Evolutionary conservation across 2,888 invertebrate species (phyloP).

Genomic region (Erannis defoliaria): DNA sequence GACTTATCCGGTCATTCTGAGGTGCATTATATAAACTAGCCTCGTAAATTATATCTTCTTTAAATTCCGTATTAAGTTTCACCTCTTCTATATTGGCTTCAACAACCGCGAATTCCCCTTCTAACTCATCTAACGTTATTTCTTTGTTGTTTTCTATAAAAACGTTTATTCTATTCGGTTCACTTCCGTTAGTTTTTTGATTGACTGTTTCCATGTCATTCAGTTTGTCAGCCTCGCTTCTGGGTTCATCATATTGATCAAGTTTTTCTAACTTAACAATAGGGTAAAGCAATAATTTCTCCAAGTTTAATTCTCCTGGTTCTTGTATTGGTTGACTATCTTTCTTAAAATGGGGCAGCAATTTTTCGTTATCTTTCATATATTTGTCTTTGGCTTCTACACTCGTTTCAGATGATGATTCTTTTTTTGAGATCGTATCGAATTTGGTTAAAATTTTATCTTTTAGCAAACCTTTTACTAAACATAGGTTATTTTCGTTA

Average conservation of each 20-base stretch:
- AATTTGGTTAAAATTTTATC: background rate
- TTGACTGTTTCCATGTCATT: background rate
- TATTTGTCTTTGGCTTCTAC: background rate
- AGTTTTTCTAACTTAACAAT: background rate
- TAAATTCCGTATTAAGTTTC: background rate
- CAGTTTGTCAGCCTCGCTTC: background rate
- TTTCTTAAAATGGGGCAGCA: background rate
- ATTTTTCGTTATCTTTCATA: background rate
- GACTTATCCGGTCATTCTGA: no score
- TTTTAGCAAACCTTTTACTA: background rate
- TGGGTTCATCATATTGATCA: background rate
- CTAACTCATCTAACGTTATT: background rate
- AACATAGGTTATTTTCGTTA: background rate
- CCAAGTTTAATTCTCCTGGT: background rate
- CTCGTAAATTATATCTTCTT: background rate
- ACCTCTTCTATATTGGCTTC: background rate
- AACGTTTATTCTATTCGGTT: background rate
- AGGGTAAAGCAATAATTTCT: background rate
- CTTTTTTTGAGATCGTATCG: background rate
- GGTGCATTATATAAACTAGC: background rate
- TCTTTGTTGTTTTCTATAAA: conserved; percentile 2
- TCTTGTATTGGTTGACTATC: background rate
- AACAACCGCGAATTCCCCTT: background rate
- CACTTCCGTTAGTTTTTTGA: background rate
- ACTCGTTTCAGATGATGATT: background rate